Conservation (phyloP, 35 echinoderm and acorn worm genomes). For the Hemicentrotus pulcherrimus region DNA sequence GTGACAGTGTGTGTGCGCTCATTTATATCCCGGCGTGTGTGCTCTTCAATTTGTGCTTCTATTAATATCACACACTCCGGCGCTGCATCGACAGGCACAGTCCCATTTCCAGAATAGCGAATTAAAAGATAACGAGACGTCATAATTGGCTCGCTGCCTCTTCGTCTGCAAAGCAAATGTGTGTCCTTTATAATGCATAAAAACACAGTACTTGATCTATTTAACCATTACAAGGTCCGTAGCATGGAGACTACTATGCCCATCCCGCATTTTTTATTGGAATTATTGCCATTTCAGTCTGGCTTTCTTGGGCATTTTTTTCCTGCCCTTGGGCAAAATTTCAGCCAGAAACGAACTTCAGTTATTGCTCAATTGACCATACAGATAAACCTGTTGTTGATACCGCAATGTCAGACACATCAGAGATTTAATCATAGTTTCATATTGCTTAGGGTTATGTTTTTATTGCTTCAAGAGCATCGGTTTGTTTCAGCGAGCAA, state of each 20-base stretch:
- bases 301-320: background rate
- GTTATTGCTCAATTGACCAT: background rate
- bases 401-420: background rate
- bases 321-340: background rate
- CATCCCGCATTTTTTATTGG: background rate
- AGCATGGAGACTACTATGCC: background rate
- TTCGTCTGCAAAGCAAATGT: background rate
- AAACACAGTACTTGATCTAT: no score
- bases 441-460: background rate
- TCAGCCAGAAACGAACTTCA: background rate
- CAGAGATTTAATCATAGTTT: background rate
- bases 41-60: slow-evolving; percentile 17
- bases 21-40: background rate
- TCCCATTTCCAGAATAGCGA: background rate
- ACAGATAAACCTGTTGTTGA: background rate
- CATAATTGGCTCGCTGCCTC: background rate
- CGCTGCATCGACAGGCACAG: background rate
- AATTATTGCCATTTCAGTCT: background rate
- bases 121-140: background rate
- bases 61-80: background rate
- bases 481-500: background rate
- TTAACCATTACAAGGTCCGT: background rate
- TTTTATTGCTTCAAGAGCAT: background rate
- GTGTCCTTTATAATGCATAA: background rate
- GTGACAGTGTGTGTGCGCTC: background rate